Conservation (phyloP, 2,113 vertebrate species). For the Myocastor coypus region DNA sequence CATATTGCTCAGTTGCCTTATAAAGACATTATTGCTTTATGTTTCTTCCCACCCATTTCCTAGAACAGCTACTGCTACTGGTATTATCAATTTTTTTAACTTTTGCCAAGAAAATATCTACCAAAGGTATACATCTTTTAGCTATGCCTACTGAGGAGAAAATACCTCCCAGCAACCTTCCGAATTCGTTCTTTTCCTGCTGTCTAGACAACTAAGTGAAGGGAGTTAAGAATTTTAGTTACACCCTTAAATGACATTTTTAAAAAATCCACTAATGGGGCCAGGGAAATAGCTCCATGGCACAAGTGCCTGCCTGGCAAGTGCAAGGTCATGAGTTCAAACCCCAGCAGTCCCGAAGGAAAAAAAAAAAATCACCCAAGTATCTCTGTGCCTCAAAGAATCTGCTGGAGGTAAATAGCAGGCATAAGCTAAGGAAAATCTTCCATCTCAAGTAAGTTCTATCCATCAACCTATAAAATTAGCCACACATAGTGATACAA, state of each 20-base stretch:
- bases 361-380: background rate
- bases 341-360: no score
- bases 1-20: conserved; percentile 7
- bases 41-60: background rate
- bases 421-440: background rate
- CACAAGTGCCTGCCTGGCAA: no score
- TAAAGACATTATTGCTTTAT: background rate
- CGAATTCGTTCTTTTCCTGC: background rate
- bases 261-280: no score
- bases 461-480: background rate
- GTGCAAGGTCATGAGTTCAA: no score
- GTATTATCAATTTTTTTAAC: conserved; percentile 47
- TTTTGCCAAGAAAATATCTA: conserved; percentile 17
- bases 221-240: conserved; percentile 25
- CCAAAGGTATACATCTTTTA: background rate
- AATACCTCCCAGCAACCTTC: background rate
- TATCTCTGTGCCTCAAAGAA: conserved; percentile 23
- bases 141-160: conserved; percentile 30
- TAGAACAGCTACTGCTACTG: background rate
- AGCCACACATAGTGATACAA: background rate
- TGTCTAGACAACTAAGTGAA: conserved; percentile 28
- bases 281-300: no score
- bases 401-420: background rate
- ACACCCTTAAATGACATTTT: conserved; percentile 30
- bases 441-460: background rate